Percentiles rank a stretch among this genome's conserved stretches.
Evolutionary conservation across 1,140 invertebrate genomes (phyloP).

Genomic region (Cydia pomonella): DNA sequence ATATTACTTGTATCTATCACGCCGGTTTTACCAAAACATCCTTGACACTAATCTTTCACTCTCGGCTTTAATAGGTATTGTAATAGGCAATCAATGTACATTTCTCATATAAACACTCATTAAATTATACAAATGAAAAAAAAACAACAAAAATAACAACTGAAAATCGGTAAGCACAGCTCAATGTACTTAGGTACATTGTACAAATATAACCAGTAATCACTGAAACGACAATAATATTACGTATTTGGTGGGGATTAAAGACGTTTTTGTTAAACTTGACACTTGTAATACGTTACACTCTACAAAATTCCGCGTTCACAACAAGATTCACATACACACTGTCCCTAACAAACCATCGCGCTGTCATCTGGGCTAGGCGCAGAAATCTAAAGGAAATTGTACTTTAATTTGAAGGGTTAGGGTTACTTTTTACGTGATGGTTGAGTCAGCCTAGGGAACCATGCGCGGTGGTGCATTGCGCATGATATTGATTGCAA

Average conservation of each 20-base stretch:
- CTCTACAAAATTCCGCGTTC: slow-evolving; percentile 40
- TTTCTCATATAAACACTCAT: not conserved
- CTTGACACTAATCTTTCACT: slow-evolving; percentile 25
- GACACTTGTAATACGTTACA: slow-evolving; percentile 20
- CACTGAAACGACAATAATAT: not conserved
- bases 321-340: slow-evolving; percentile 56
- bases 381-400: slow-evolving; percentile 34
- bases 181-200: too few species aligned
- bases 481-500: slow-evolving; percentile 78
- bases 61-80: not conserved
- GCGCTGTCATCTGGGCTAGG: slow-evolving; percentile 66
- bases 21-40: slow-evolving; percentile 26
- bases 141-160: not conserved
- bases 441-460: slow-evolving; percentile 42
- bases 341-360: slow-evolving; percentile 58
- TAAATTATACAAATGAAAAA: not conserved
- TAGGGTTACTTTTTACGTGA: slow-evolving; percentile 41
- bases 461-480: slow-evolving; percentile 76
- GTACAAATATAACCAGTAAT: not conserved
- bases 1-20: not conserved
- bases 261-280: not conserved
- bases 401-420: not conserved
- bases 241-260: not conserved
- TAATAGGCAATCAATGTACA: not conserved
- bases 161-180: slow-evolving; percentile 9